phyloP scores from a whole-genome alignment of 2,888 invertebrate species.

The Phania funesta region DNA sequence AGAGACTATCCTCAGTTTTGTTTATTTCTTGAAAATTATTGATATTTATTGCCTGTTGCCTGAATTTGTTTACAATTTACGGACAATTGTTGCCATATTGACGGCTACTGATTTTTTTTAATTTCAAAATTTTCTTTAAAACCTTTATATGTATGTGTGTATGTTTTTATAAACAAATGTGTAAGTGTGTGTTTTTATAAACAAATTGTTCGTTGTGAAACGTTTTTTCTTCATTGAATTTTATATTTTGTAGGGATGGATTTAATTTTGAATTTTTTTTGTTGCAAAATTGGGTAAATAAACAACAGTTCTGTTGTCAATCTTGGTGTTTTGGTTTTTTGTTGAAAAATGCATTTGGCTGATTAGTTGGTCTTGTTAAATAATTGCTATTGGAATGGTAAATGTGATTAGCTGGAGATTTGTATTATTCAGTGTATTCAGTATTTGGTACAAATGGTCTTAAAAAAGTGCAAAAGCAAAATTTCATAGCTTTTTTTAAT shows the following conservation, averaged over 20 bases:
- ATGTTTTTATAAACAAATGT: constrained; percentile 8
- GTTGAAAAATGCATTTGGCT: constrained; percentile 1
- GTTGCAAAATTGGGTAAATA: constrained; percentile 7
- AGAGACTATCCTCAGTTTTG: not conserved
- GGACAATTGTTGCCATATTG: constrained; percentile 27
- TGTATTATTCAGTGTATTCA: too few species aligned
- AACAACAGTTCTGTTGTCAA: too few species aligned
- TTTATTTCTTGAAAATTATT: not conserved
- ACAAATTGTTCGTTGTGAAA: not conserved
- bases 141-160: not conserved
- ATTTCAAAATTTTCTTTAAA: constrained; percentile 9
- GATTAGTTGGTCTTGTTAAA: too few species aligned
- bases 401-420: too few species aligned
- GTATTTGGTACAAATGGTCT: too few species aligned
- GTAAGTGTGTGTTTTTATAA: not conserved
- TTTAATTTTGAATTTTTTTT: too few species aligned
- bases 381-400: too few species aligned
- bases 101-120: not conserved
- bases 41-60: not conserved
- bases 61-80: not conserved
- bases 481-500: too few species aligned
- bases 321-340: too few species aligned
- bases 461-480: too few species aligned
- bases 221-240: not conserved
- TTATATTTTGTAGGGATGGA: too few species aligned